These are phyloP conservation scores for Cephalopachus bancanus DNA, from an alignment of 2,797 vertebrate species.

Conservation along the genomic window DNA sequence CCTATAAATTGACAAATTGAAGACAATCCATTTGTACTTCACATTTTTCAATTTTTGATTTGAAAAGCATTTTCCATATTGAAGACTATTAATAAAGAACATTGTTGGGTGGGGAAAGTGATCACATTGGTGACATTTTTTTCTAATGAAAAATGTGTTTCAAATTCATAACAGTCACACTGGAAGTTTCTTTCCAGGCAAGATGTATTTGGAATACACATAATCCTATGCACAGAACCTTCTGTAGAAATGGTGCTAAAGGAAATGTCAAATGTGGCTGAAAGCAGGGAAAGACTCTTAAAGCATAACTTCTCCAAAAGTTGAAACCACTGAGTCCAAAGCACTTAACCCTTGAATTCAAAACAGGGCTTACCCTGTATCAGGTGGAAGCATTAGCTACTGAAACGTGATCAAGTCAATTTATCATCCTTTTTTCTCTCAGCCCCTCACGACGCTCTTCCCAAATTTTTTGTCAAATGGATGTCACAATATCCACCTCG, in stretches of 20 bases:
- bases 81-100: background rate
- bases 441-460: background rate
- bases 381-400: background rate
- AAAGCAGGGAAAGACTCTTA: background rate
- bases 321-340: background rate
- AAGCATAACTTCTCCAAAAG: background rate
- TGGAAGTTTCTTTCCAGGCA: background rate
- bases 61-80: background rate
- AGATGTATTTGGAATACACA: background rate
- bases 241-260: background rate
- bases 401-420: background rate
- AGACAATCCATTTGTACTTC: background rate
- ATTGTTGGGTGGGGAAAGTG: background rate
- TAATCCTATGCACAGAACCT: background rate
- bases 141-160: constrained; percentile 10
- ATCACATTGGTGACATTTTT: background rate
- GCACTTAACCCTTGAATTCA: background rate
- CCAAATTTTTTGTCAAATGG: background rate
- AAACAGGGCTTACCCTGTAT: background rate
- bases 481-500: no score
- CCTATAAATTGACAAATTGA: background rate
- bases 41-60: background rate
- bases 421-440: background rate
- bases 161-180: background rate
- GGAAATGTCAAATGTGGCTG: background rate